Percentiles rank a stretch among this genome's conserved stretches.
phyloP scores from a whole-genome alignment of 2,797 vertebrate genomes.

The Benthosema pterotum region DNA sequence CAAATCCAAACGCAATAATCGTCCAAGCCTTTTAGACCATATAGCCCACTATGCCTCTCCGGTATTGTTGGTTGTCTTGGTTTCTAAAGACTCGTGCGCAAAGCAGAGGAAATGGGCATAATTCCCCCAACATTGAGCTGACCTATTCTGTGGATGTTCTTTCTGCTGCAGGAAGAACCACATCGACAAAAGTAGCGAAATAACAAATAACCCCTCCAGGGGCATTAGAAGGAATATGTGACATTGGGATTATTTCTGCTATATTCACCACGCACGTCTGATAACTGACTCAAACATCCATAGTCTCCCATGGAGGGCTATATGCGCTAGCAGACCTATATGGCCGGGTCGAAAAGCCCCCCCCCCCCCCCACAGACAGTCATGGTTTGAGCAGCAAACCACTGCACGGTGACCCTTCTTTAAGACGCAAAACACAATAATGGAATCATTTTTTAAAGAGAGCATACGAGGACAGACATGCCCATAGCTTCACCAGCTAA shows the following conservation, averaged over 20 bases:
- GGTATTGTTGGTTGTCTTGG: background rate
- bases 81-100: background rate
- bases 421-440: background rate
- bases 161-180: slow-evolving; percentile 25
- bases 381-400: slow-evolving; percentile 41
- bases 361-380: slow-evolving; percentile 23
- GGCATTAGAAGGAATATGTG: slow-evolving; percentile 22
- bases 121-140: slow-evolving; percentile 32
- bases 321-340: too few species aligned
- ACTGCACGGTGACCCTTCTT: background rate
- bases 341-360: slow-evolving; percentile 36
- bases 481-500: slow-evolving; percentile 45
- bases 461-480: slow-evolving; percentile 59
- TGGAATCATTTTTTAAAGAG: slow-evolving; percentile 3
- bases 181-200: slow-evolving; percentile 18
- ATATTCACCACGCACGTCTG: slow-evolving; percentile 7
- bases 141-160: slow-evolving; percentile 8
- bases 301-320: slow-evolving; percentile 14
- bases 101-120: slow-evolving; percentile 17
- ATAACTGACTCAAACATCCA: slow-evolving; percentile 33
- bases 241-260: slow-evolving; percentile 29
- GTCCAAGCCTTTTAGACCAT: too few species aligned
- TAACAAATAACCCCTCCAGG: slow-evolving; percentile 22
- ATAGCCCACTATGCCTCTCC: too few species aligned
- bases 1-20: background rate